These are phyloP conservation scores for Cybosia mesomella DNA, from an alignment of 2,888 invertebrate genomes.

Conservation along the genomic window DNA sequence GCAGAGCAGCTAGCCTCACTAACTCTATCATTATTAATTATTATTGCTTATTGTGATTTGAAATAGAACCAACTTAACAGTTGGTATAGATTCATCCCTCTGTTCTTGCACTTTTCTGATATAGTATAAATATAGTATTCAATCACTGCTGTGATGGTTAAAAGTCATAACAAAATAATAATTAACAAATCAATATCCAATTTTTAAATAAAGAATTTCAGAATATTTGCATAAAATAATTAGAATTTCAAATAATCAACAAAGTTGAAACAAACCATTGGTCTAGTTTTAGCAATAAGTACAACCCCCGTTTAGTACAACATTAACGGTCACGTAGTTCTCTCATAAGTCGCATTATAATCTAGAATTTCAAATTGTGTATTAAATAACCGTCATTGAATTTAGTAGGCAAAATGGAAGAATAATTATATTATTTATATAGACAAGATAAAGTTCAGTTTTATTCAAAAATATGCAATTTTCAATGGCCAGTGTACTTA, in stretches of 20 bases:
- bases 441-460: conserved; percentile 23
- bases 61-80: conserved; percentile 23
- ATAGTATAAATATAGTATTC: background rate
- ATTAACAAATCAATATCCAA: conserved; percentile 5
- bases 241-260: conserved; percentile 20
- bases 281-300: conserved; percentile 13
- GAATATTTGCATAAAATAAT: conserved; percentile 11
- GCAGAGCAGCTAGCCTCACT: conserved; percentile 75
- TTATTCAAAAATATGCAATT: conserved; percentile 44
- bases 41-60: conserved; percentile 31
- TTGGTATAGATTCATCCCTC: conserved; percentile 39
- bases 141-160: background rate
- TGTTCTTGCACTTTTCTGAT: conserved; percentile 3
- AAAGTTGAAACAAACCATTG: background rate
- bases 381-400: conserved; percentile 1
- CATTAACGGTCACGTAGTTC: background rate
- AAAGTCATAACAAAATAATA: background rate
- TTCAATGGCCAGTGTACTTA: conserved; percentile 32
- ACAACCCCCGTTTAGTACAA: background rate
- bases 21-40: conserved; percentile 52
- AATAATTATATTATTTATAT: conserved; percentile 23
- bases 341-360: conserved; percentile 15
- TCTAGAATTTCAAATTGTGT: conserved; percentile 15
- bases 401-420: conserved; percentile 25
- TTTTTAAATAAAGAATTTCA: background rate